phyloP scores from a whole-genome alignment of 1,140 invertebrate genomes.

The Mya arenaria region DNA sequence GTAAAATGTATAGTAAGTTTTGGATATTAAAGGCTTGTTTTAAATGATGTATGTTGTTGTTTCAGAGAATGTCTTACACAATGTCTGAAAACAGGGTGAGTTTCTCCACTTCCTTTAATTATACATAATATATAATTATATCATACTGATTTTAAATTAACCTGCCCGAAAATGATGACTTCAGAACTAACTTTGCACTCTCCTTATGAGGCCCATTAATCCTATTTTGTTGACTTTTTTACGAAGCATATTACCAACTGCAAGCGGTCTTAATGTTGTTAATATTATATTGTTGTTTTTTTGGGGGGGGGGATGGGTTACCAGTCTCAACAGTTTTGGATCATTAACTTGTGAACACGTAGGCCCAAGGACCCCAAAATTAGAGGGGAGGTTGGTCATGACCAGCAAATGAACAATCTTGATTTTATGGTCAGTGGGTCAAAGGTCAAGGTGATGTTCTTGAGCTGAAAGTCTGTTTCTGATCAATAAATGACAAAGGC shows the following conservation, averaged over 20 bases:
- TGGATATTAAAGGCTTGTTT: background rate
- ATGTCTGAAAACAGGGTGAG: conserved; percentile 54
- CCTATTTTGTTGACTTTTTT: background rate
- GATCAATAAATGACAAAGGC: no score
- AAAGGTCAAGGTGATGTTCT: no score
- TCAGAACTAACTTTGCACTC: background rate
- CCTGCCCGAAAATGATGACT: background rate
- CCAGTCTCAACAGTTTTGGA: no score
- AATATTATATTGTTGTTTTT: no score
- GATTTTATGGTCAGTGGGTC: no score
- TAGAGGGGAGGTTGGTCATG: no score
- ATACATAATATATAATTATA: background rate
- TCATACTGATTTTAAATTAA: background rate
- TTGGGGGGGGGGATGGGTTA: no score
- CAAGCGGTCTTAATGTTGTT: no score
- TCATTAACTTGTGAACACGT: no score
- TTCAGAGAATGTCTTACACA: conserved; percentile 44
- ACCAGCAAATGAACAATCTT: no score
- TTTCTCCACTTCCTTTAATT: background rate
- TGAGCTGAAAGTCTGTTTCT: no score
- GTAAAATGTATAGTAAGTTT: background rate
- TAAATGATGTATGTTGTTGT: conserved; percentile 12
- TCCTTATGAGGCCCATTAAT: background rate
- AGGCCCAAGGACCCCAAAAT: no score
- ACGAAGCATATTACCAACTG: background rate